These are phyloP conservation scores for Harmothoe impar DNA, from an alignment of 2,888 invertebrate species.

Conservation along the genomic window DNA sequence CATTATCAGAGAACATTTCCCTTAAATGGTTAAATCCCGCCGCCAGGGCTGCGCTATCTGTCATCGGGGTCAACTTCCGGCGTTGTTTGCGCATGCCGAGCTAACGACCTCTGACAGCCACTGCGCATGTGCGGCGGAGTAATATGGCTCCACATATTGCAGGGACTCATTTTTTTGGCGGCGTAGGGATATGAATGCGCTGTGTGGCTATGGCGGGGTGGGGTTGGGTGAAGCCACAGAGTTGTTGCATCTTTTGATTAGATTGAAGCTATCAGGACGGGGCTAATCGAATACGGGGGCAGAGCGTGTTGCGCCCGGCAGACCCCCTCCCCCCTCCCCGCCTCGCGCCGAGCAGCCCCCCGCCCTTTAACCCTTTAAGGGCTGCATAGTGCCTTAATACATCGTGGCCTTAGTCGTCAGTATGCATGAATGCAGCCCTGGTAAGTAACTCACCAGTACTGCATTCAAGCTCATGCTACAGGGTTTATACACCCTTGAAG, in stretches of 20 bases:
- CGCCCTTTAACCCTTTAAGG: too few species aligned
- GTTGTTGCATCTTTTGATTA: slow-evolving; percentile 59
- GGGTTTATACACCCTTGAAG: too few species aligned
- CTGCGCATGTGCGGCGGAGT: slow-evolving; percentile 1
- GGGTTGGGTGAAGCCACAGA: slow-evolving; percentile 11
- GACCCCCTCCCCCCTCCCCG: not conserved
- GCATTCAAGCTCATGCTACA: too few species aligned
- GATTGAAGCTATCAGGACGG: slow-evolving; percentile 42
- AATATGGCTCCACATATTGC: not conserved
- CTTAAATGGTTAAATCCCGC: too few species aligned
- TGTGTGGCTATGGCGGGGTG: not conserved
- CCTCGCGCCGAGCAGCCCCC: not conserved
- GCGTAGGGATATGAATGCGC: not conserved
- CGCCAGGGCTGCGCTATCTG: too few species aligned
- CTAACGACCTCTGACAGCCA: not conserved
- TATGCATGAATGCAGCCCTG: too few species aligned
- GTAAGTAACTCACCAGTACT: too few species aligned
- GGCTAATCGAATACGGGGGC: slow-evolving; percentile 37
- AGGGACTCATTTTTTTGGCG: not conserved
- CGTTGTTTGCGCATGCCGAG: not conserved
- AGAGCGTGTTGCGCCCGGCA: not conserved
- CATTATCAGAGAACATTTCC: too few species aligned
- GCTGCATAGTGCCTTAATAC: too few species aligned
- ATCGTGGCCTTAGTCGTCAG: too few species aligned
- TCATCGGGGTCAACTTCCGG: slow-evolving; percentile 4